Evolutionary conservation across 2,113 vertebrate species (phyloP).

Genomic region (Hucho hucho): DNA sequence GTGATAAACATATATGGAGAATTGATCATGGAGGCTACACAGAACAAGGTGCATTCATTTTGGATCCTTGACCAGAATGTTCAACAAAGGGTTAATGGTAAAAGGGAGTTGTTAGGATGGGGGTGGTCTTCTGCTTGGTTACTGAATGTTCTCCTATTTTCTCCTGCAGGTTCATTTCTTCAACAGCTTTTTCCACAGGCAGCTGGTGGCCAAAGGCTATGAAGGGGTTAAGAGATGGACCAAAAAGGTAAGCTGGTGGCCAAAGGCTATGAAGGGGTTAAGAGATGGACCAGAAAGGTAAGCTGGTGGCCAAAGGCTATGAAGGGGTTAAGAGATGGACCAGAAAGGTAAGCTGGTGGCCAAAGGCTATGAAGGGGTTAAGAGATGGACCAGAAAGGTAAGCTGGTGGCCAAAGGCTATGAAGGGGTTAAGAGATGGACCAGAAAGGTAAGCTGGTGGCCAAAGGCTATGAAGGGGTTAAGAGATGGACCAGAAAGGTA

Average conservation of each 20-base stretch:
- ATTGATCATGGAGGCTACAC: slow-evolving; percentile 93
- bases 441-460: too few species aligned
- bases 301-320: too few species aligned
- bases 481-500: too few species aligned
- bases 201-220: slow-evolving; percentile 98
- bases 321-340: too few species aligned
- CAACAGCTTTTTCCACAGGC: slow-evolving; percentile 99
- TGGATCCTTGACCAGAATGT: not conserved
- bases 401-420: too few species aligned
- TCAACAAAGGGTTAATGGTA: not conserved
- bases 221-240: slow-evolving; percentile 97
- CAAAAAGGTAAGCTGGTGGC: slow-evolving; percentile 86
- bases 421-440: too few species aligned
- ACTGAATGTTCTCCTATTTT: slow-evolving; percentile 9
- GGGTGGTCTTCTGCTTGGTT: not conserved
- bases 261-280: too few species aligned
- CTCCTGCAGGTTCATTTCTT: slow-evolving; percentile 93
- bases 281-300: too few species aligned
- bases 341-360: too few species aligned
- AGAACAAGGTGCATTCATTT: slow-evolving; percentile 81
- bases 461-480: too few species aligned
- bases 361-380: too few species aligned
- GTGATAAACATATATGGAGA: slow-evolving; percentile 99
- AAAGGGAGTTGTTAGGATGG: not conserved
- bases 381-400: too few species aligned